These are phyloP conservation scores for Aphis gossypii DNA, from an alignment of 1,140 invertebrate species.

Conservation along the genomic window DNA sequence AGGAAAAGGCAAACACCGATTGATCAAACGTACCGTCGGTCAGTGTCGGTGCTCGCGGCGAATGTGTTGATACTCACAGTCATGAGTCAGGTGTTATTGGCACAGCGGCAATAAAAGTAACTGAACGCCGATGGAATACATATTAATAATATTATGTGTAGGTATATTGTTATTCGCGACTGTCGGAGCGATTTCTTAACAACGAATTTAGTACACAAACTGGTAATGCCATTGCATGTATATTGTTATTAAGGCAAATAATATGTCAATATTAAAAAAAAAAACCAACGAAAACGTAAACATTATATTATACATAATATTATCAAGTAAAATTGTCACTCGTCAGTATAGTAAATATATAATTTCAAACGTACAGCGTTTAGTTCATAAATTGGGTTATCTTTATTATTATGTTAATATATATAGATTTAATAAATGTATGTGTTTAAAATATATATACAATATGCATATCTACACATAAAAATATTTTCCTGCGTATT, in stretches of 20 bases:
- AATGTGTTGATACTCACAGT: not conserved
- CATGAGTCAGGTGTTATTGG: not conserved
- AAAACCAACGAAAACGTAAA: not conserved
- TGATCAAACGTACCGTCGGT: not conserved
- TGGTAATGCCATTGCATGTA: not conserved
- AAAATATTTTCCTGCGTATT: too few species aligned
- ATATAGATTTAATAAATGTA: not conserved
- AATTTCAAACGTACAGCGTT: not conserved
- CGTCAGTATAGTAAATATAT: not conserved
- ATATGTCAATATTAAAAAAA: not conserved
- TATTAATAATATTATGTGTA: not conserved
- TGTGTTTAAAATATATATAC: not conserved
- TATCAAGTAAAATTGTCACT: not conserved
- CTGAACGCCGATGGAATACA: not conserved
- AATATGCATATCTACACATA: not conserved
- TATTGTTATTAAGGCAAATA: not conserved
- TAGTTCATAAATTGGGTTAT: not conserved
- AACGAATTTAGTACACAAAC: not conserved
- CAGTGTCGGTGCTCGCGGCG: not conserved
- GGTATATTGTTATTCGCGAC: not conserved
- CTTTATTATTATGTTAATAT: not conserved
- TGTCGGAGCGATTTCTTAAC: not conserved
- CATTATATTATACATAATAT: not conserved
- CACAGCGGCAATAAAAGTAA: not conserved
- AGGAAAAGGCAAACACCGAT: conserved; percentile 6